phyloP scores from a whole-genome alignment of 2,888 invertebrate genomes.

The Dione vanillae region DNA sequence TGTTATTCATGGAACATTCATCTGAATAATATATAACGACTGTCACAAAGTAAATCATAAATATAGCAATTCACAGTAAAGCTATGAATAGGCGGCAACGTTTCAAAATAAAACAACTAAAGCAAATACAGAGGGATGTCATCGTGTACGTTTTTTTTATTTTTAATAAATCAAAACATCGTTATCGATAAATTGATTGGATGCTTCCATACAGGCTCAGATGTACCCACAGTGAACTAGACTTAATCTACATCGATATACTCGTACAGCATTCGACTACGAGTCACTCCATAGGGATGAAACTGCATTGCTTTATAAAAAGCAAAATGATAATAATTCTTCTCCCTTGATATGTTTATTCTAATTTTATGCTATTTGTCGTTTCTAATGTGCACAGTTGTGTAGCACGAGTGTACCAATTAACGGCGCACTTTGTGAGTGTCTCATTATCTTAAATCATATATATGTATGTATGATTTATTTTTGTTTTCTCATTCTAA shows the following conservation, averaged over 20 bases:
- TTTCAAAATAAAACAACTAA: slow-evolving; percentile 21
- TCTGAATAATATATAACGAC: slow-evolving; percentile 22
- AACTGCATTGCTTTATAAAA: slow-evolving; percentile 18
- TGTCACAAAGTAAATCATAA: slow-evolving; percentile 23
- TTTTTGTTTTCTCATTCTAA: neutral
- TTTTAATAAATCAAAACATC: slow-evolving; percentile 23
- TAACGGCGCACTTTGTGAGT: slow-evolving; percentile 3
- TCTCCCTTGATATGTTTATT: slow-evolving; percentile 9
- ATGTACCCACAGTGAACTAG: slow-evolving; percentile 21
- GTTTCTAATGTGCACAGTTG: neutral
- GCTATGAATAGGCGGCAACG: slow-evolving; percentile 17
- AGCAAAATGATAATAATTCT: slow-evolving; percentile 11
- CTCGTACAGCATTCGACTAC: neutral
- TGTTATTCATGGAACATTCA: neutral
- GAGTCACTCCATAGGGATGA: slow-evolving; percentile 21
- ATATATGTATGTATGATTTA: neutral
- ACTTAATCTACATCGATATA: slow-evolving; percentile 22
- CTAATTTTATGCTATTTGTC: slow-evolving; percentile 6
- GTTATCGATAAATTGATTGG: slow-evolving; percentile 32
- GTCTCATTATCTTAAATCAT: neutral
- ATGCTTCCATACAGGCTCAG: slow-evolving; percentile 6
- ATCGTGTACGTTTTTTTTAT: slow-evolving; percentile 22
- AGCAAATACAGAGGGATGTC: slow-evolving; percentile 12
- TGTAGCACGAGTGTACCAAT: slow-evolving; percentile 3
- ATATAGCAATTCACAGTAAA: slow-evolving; percentile 22